Percentiles rank a stretch among this genome's conserved stretches.
Conservation (phyloP, 2,888 invertebrate genomes). For the Metallyticus violacea region DNA sequence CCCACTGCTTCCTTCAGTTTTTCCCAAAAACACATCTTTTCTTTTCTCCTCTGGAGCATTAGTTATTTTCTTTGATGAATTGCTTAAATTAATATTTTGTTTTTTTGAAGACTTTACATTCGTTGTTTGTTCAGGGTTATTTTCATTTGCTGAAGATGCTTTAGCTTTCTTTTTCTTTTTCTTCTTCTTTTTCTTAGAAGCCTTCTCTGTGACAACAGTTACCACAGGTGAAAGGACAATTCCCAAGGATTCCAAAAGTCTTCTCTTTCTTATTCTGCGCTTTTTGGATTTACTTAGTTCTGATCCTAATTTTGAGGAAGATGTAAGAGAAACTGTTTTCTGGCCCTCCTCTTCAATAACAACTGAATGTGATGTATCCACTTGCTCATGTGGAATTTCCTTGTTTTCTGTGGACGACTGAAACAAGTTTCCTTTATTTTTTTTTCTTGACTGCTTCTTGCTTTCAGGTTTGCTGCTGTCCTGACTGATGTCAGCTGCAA, state of each 20-base stretch:
- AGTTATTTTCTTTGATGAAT: background rate
- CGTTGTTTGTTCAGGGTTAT: background rate
- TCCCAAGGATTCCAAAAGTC: background rate
- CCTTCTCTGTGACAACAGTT: background rate
- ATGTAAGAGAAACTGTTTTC: background rate
- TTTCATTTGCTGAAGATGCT: background rate
- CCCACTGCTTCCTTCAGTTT: background rate
- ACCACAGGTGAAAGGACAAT: background rate
- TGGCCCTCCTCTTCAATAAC: background rate
- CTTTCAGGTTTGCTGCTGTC: background rate
- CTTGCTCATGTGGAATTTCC: background rate
- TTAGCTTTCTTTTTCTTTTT: background rate
- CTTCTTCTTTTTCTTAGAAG: background rate
- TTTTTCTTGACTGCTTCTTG: background rate
- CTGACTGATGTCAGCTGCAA: too few species aligned
- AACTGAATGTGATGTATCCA: background rate
- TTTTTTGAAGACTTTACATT: background rate
- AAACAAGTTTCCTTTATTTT: background rate
- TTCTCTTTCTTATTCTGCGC: conserved; percentile 1
- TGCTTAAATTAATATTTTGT: background rate
- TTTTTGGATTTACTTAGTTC: conserved; percentile 8
- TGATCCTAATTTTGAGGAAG: background rate
- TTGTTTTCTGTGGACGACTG: background rate
- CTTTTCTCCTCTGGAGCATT: background rate
- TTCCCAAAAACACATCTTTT: background rate